Evolutionary conservation across 2,113 vertebrate genomes (phyloP).

Genomic region (Ochotona curzoniae): DNA sequence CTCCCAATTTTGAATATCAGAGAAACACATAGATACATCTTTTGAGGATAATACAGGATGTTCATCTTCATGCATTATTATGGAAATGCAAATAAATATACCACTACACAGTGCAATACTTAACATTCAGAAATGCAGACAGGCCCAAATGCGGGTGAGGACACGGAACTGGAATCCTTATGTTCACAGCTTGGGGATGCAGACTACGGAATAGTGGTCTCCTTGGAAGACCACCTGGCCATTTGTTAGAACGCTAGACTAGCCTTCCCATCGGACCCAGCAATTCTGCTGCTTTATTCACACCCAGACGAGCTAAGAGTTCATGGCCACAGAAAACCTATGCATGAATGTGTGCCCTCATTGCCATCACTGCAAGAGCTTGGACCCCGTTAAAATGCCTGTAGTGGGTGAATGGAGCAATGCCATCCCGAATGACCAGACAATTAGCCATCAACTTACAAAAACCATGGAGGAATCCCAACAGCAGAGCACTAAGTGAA

Average conservation of each 20-base stretch:
- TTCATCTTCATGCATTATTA: neutral
- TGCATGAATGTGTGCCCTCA: neutral
- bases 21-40: too few species aligned
- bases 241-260: neutral
- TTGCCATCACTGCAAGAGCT: too few species aligned
- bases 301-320: neutral
- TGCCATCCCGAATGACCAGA: too few species aligned
- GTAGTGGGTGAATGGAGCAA: too few species aligned
- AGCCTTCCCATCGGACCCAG: neutral
- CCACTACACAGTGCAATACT: neutral
- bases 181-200: too few species aligned
- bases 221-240: neutral
- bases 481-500: neutral
- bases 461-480: neutral
- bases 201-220: neutral
- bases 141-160: neutral
- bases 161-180: too few species aligned
- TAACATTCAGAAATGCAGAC: neutral
- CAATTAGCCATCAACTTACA: neutral
- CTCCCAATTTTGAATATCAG: neutral
- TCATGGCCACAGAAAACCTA: neutral
- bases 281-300: neutral
- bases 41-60: too few species aligned
- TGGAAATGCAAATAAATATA: neutral
- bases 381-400: too few species aligned